Conservation (phyloP, 1,140 invertebrate genomes). For the Leptoteleia sp. region DNA sequence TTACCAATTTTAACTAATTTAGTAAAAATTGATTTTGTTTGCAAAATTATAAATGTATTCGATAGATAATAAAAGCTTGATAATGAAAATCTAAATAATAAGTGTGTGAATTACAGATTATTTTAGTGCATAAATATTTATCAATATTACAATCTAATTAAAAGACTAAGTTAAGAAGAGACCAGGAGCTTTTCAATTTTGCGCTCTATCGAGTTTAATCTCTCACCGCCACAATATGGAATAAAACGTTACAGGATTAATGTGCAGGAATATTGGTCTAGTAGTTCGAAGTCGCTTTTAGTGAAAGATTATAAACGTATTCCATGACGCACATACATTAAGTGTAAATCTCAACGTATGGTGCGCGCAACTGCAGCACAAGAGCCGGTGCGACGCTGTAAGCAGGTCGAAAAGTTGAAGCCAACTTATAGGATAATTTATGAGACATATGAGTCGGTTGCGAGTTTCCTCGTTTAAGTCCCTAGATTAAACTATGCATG, state of each 20-base stretch:
- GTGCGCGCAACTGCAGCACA: conserved; percentile 31
- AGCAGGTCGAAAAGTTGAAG: conserved; percentile 55
- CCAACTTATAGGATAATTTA: conserved; percentile 60
- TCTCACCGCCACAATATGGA: conserved; percentile 16
- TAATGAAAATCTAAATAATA: too few relatives aligned
- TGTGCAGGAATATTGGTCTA: conserved; percentile 46
- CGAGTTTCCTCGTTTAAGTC: conserved; percentile 51
- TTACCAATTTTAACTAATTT: too few relatives aligned
- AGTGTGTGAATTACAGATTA: too few relatives aligned
- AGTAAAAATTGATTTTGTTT: too few relatives aligned
- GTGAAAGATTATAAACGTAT: conserved; percentile 57
- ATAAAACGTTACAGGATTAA: conserved; percentile 49
- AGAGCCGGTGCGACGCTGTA: conserved; percentile 28
- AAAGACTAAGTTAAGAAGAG: conserved; percentile 9
- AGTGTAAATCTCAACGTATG: conserved; percentile 48
- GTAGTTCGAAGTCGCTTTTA: conserved; percentile 45
- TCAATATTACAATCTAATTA: too few relatives aligned
- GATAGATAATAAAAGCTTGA: too few relatives aligned
- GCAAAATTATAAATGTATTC: too few relatives aligned
- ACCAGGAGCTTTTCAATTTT: conserved; percentile 33
- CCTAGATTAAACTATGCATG: conserved; percentile 37
- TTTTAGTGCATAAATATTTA: too few relatives aligned
- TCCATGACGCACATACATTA: conserved; percentile 54
- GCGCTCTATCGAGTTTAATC: conserved; percentile 45
- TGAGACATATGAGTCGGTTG: conserved; percentile 43